Evolutionary conservation across 2,797 vertebrate genomes (phyloP).

Genomic region (Taeniopygia guttata): DNA sequence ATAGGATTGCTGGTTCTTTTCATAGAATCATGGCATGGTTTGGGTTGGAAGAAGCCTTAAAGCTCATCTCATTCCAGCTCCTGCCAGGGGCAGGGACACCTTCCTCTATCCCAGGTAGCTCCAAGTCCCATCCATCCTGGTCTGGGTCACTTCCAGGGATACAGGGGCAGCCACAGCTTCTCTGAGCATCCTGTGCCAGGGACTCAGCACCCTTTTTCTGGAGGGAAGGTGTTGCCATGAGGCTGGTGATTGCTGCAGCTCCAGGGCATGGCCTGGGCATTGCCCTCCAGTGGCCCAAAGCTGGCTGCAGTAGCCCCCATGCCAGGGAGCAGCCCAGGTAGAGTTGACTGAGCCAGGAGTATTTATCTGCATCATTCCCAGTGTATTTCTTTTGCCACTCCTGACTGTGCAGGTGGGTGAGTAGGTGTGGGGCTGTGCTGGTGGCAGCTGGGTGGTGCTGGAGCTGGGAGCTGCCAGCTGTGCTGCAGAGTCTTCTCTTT

Average conservation of each 20-base stretch:
- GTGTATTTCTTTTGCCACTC: neutral
- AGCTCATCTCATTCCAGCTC: neutral
- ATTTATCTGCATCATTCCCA: neutral
- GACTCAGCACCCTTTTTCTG: neutral
- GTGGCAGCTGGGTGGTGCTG: neutral
- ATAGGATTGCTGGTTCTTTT: neutral
- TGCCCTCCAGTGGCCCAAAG: neutral
- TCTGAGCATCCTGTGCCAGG: neutral
- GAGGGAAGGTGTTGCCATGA: neutral
- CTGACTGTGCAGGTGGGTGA: neutral
- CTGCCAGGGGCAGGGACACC: neutral
- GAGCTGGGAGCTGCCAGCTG: neutral
- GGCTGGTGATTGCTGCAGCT: neutral
- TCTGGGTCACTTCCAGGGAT: neutral
- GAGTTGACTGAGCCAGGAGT: neutral
- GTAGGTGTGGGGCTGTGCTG: neutral
- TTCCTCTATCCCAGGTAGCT: fast-evolving
- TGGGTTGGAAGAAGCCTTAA: neutral
- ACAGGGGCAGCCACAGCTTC: neutral
- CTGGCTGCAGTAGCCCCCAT: neutral
- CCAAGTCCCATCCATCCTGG: fast-evolving
- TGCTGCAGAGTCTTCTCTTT: neutral
- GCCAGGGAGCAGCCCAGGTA: neutral
- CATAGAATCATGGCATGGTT: neutral
- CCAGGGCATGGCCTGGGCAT: neutral